A percentile compares a stretch with the other conserved stretches of the same genome.
Evolutionary conservation across 23 tunicate genomes (phyloP).

Genomic region (Trididemnum miniatum): DNA sequence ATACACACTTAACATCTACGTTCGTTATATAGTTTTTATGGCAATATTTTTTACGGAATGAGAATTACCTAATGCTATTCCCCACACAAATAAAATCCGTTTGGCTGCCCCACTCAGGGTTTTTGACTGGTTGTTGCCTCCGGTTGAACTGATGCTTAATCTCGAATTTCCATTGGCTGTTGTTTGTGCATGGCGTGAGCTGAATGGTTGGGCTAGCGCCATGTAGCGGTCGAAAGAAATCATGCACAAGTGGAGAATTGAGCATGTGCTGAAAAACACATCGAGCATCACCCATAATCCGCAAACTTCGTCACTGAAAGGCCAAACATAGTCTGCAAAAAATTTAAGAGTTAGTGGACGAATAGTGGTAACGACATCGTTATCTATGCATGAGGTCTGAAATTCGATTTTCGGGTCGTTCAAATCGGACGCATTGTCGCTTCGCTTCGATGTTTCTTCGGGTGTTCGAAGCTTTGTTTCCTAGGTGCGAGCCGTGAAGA

Average conservation of each 20-base stretch:
- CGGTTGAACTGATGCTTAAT: neutral
- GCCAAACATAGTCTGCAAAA: slow-evolving; percentile 90
- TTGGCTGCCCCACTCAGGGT: neutral
- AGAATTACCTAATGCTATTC: slow-evolving; percentile 40
- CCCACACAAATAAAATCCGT: slow-evolving; percentile 53
- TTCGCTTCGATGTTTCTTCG: too few species aligned
- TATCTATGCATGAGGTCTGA: too few species aligned
- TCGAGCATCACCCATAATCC: slow-evolving; percentile 90
- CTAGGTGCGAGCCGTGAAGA: too few species aligned
- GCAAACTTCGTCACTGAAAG: slow-evolving; percentile 66
- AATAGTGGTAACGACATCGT: too few species aligned
- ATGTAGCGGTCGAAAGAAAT: slow-evolving; percentile 78
- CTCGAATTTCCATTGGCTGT: neutral
- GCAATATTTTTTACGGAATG: neutral
- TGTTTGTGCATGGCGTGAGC: neutral
- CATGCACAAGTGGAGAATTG: slow-evolving; percentile 87
- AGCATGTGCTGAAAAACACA: slow-evolving; percentile 89
- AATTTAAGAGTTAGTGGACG: too few species aligned
- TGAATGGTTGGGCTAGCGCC: slow-evolving; percentile 79
- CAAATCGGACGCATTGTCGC: too few species aligned
- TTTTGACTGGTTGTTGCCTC: neutral
- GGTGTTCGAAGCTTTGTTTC: too few species aligned
- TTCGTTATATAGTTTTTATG: neutral
- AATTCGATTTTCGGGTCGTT: too few species aligned
- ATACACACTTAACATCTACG: too few species aligned